Evolutionary conservation across 2,888 invertebrate species (phyloP), one percentile per base, ranked within the genome.

Genomic region (Gastracanthus pulcherrimus): DNA sequence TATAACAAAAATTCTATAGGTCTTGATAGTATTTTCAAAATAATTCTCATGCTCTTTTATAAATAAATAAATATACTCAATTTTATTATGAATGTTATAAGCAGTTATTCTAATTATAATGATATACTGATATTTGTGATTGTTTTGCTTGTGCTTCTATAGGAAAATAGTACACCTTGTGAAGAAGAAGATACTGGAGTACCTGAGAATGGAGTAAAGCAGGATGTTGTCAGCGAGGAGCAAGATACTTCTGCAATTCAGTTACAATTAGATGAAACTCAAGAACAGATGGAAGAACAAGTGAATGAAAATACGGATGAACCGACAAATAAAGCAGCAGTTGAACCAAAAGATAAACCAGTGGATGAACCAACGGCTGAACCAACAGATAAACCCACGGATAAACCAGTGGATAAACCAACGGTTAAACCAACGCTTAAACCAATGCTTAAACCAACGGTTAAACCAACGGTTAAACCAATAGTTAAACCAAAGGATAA

Each of bases 161-260:
- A 62, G 62, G 62, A 62, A 19, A 62, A n/a, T 34, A 62, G 34
- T 11, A 36, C 36, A 64, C 81, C 85, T 11, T 80, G n/a, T n/a
- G n/a, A 85, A 13, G 80, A 87, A 6, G 87, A 88, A 48, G 87
- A 86, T 16, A 79, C 75, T 23, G 86, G 81, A 51, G 83, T 82
- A 34, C 84, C 90, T 7, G 90, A 90, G 45, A 90, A 90, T 71
- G 90, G 90, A 55, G 84, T 90, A 7, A 87, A 62, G 3, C 34
- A 62, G 62, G 84, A 87, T 3, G 70, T 80, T 7, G 86, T 85
- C 38, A 84, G 84, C 4, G 83, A 80, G 0, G 88, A 87, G 26
- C 86, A 87, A 5, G 86, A 87, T 34, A 64, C 84, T 3, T 83
- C 87, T 4, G 81, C 87, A 66, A 80, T 88, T 38, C 86, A 87